A percentile compares a stretch with the other conserved stretches of the same genome.
Evolutionary conservation across 2,888 invertebrate genomes (phyloP).

Genomic region (Chymomyza fuscimana): DNA sequence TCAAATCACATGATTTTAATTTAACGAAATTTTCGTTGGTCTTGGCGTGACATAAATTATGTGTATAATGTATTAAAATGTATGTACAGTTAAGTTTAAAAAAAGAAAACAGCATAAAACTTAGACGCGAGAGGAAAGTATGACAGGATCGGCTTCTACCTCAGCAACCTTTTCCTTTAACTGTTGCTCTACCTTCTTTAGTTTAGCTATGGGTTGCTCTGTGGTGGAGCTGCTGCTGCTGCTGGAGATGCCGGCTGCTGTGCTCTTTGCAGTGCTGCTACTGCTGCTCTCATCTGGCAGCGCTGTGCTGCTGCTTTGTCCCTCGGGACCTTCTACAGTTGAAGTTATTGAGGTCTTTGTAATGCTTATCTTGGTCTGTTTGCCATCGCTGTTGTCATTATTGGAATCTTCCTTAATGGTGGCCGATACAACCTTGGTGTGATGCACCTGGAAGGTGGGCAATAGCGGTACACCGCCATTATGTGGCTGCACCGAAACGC

Average conservation of each 20-base stretch:
- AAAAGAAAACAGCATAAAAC: constrained; percentile 8
- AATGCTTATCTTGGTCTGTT: constrained; percentile 66
- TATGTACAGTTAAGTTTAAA: constrained; percentile 6
- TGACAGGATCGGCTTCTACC: constrained; percentile 79
- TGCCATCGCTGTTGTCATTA: constrained; percentile 53
- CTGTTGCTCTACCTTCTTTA: constrained; percentile 73
- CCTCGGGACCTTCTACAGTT: constrained; percentile 48
- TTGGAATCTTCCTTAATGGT: constrained; percentile 58
- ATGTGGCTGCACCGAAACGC: constrained; percentile 69
- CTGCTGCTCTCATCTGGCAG: not conserved
- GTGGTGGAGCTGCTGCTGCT: constrained; percentile 33
- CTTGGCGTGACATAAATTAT: constrained; percentile 60
- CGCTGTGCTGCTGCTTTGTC: constrained; percentile 19
- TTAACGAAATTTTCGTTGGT: constrained; percentile 42
- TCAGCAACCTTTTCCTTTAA: constrained; percentile 78
- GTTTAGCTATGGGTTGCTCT: constrained; percentile 59
- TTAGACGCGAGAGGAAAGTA: constrained; percentile 77
- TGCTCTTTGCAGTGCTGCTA: not conserved
- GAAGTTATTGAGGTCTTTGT: constrained; percentile 65
- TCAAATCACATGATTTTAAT: constrained; percentile 63
- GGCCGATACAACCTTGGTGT: constrained; percentile 60
- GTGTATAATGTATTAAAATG: constrained; percentile 14
- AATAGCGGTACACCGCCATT: constrained; percentile 56
- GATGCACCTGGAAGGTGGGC: constrained; percentile 71
- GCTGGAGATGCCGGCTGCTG: constrained; percentile 14